A percentile compares a stretch with the other conserved stretches of the same genome.
Evolutionary conservation across 2,797 vertebrate species (phyloP).

Genomic region (Sparus aurata): DNA sequence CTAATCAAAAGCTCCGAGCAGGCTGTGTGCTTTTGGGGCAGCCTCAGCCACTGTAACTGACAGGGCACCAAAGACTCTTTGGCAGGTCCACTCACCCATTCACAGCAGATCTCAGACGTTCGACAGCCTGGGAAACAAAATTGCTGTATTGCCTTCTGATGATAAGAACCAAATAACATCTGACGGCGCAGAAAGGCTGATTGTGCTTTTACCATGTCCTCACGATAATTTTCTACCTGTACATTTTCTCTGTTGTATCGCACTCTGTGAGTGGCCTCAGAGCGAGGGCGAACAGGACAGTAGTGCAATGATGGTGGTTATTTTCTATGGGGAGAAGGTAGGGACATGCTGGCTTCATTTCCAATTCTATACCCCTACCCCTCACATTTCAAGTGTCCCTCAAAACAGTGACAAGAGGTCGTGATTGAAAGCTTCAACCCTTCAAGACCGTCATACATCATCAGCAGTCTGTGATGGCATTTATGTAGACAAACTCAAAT

Average conservation of each 20-base stretch:
- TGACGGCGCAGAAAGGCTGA: conserved; percentile 47
- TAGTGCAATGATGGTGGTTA: neutral
- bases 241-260: conserved; percentile 46
- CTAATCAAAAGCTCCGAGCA: conserved; percentile 59
- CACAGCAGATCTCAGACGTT: conserved; percentile 68
- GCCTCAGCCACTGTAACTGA: conserved; percentile 70
- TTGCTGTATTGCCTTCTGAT: conserved; percentile 72
- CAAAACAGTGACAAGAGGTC: too few species aligned
- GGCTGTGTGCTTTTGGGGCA: conserved; percentile 52
- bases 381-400: too few species aligned
- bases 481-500: too few species aligned
- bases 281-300: conserved; percentile 18
- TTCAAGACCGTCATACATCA: too few species aligned
- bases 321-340: conserved; percentile 4
- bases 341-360: conserved; percentile 1
- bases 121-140: conserved; percentile 74
- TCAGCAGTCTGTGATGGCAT: too few species aligned
- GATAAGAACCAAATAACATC: conserved; percentile 74
- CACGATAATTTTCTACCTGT: conserved; percentile 44
- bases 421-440: too few species aligned
- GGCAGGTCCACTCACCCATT: conserved; percentile 79
- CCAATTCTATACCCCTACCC: too few species aligned
- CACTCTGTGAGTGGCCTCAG: conserved; percentile 24
- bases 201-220: conserved; percentile 41
- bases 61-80: conserved; percentile 77